These are phyloP conservation scores for Drosophila hydei DNA, from an alignment of 1,140 invertebrate genomes.

Conservation along the genomic window DNA sequence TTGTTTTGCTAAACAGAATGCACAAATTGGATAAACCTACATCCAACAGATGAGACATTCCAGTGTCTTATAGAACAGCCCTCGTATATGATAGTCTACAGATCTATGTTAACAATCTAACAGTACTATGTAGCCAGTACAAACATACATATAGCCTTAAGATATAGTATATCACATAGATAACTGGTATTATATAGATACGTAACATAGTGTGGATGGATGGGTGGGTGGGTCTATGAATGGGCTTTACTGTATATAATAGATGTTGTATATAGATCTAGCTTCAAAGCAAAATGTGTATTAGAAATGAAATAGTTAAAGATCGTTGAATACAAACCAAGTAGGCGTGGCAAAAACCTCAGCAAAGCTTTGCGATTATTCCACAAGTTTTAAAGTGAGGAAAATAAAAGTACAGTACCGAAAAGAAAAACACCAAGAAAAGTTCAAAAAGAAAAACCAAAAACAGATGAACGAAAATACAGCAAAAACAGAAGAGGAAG, in stretches of 20 bases:
- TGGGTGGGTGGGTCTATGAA: too few species aligned
- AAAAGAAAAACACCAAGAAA: slow-evolving; percentile 47
- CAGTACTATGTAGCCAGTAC: too few species aligned
- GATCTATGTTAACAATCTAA: too few species aligned
- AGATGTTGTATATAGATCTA: slow-evolving; percentile 1
- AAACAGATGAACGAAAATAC: slow-evolving; percentile 12
- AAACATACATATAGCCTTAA: too few species aligned
- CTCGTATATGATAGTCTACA: too few species aligned
- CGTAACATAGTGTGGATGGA: too few species aligned
- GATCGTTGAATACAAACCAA: slow-evolving; percentile 70
- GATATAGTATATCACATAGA: too few species aligned
- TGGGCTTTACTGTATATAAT: too few species aligned
- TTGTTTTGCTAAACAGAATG: neutral
- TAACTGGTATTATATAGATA: too few species aligned
- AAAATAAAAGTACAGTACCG: slow-evolving; percentile 41
- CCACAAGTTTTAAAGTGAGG: slow-evolving; percentile 36
- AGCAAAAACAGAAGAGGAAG: slow-evolving; percentile 4
- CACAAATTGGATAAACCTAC: too few species aligned
- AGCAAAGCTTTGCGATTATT: slow-evolving; percentile 71
- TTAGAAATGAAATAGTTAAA: slow-evolving; percentile 23
- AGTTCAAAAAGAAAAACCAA: slow-evolving; percentile 37
- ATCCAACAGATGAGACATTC: too few species aligned
- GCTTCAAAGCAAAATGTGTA: slow-evolving; percentile 6
- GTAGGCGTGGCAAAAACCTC: slow-evolving; percentile 69
- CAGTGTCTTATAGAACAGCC: too few species aligned